These are phyloP conservation scores for Sylvia borin DNA, from an alignment of 2,797 vertebrate species.

Conservation along the genomic window DNA sequence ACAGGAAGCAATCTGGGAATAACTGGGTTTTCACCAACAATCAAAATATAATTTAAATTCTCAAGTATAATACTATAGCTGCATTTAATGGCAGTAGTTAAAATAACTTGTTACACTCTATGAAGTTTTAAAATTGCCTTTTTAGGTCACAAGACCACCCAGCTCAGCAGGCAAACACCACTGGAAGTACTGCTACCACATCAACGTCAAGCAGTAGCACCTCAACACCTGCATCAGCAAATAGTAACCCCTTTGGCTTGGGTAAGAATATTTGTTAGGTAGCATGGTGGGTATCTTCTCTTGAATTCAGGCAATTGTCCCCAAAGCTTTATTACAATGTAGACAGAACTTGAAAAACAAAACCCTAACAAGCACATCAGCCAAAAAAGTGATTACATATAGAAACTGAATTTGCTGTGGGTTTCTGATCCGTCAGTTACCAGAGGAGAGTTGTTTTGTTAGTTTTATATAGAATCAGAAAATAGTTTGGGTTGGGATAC, in stretches of 20 bases:
- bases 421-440: background rate
- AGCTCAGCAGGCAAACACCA: conserved; percentile 70
- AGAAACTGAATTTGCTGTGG: background rate
- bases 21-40: background rate
- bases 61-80: background rate
- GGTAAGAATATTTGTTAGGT: conserved; percentile 72
- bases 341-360: background rate
- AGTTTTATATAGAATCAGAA: background rate
- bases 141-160: conserved; percentile 78
- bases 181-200: conserved; percentile 69
- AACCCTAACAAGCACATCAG: background rate
- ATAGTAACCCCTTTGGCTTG: conserved; percentile 77
- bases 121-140: background rate
- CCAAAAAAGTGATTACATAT: background rate
- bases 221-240: conserved; percentile 73
- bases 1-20: background rate
- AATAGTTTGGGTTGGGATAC: background rate
- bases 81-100: background rate
- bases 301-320: background rate
- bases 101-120: background rate
- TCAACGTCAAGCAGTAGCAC: conserved; percentile 74
- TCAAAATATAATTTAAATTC: background rate
- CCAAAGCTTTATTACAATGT: background rate
- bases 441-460: background rate
- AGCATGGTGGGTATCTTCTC: background rate